These are phyloP conservation scores for Eurytoma adleriae DNA, from an alignment of 2,888 invertebrate species.

Conservation along the genomic window DNA sequence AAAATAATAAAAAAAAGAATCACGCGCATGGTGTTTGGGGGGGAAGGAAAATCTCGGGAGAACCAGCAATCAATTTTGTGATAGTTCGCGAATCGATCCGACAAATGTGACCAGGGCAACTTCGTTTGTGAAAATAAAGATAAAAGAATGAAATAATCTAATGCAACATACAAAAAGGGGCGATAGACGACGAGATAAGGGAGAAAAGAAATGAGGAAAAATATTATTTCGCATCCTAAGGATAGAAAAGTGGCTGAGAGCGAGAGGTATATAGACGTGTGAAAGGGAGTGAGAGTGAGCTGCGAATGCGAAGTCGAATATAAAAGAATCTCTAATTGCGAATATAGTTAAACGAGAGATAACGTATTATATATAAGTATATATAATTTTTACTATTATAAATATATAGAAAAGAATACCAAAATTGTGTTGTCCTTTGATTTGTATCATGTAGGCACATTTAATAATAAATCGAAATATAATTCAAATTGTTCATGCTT, in stretches of 20 bases:
- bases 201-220: conserved; percentile 6
- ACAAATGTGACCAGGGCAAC: conserved; percentile 29
- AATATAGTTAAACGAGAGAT: conserved; percentile 59
- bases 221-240: conserved; percentile 26
- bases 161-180: conserved; percentile 31
- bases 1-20: conserved; percentile 30
- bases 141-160: conserved; percentile 6
- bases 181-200: conserved; percentile 1
- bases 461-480: conserved; percentile 74
- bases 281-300: conserved; percentile 26
- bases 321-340: conserved; percentile 50
- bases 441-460: conserved; percentile 74
- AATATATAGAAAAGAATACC: conserved; percentile 66
- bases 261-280: conserved; percentile 21
- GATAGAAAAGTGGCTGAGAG: conserved; percentile 29
- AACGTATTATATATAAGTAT: conserved; percentile 61
- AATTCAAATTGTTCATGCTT: conserved; percentile 29
- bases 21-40: too few relatives aligned
- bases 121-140: neutral
- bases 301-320: conserved; percentile 32
- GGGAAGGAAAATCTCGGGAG: conserved; percentile 36
- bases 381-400: conserved; percentile 70
- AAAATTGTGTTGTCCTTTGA: conserved; percentile 72
- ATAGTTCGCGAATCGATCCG: conserved; percentile 69
- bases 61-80: conserved; percentile 74